phyloP scores from a whole-genome alignment of 2,113 vertebrate genomes.

The Alligator mississippiensis region DNA sequence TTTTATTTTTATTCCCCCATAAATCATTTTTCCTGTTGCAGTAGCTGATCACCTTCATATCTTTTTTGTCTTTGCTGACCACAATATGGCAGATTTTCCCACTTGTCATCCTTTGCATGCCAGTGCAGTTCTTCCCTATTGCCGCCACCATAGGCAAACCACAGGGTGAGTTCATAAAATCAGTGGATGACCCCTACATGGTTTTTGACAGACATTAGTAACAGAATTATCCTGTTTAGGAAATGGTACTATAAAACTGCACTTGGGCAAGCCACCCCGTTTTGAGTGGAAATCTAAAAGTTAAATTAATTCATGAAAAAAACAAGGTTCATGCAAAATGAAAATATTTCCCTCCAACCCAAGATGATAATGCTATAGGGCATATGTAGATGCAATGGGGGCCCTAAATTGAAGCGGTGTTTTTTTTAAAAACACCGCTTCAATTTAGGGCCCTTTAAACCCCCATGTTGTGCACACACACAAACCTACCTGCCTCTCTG shows the following conservation, averaged over 20 bases:
- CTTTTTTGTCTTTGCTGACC: neutral
- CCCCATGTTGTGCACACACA: no score
- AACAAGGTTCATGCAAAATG: neutral
- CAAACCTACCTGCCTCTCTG: no score
- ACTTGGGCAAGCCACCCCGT: neutral
- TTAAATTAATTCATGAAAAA: neutral
- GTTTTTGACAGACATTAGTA: neutral
- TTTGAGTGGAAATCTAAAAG: neutral
- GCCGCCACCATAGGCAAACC: neutral
- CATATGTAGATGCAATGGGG: no score
- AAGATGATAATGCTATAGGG: neutral
- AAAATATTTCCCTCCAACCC: slow-evolving; percentile 35
- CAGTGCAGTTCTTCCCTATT: neutral
- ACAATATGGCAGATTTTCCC: neutral
- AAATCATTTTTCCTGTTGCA: neutral
- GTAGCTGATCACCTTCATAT: neutral
- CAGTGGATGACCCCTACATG: neutral
- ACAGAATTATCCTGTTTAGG: neutral
- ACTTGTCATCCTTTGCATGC: neutral
- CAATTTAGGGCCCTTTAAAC: no score
- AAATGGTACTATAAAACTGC: neutral
- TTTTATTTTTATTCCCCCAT: neutral
- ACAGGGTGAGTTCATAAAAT: neutral
- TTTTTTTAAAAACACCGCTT: no score
- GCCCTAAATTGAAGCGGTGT: no score